These are phyloP conservation scores for Decapterus maruadsi DNA, from an alignment of 2,797 vertebrate genomes.

Conservation along the genomic window DNA sequence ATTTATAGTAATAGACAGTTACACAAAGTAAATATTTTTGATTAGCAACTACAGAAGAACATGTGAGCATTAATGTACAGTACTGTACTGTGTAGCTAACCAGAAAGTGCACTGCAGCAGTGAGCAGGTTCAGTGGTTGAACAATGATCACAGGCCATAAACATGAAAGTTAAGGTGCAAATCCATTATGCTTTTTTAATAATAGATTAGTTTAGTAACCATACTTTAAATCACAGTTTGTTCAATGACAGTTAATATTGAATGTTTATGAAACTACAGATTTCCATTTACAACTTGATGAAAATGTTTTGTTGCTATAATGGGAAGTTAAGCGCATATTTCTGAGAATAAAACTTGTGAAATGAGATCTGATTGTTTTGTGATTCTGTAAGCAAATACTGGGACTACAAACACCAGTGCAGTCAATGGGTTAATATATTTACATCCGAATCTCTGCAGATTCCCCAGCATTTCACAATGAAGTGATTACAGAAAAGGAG, in stretches of 20 bases:
- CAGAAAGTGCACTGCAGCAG: conserved; percentile 70
- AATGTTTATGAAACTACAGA: conserved; percentile 39
- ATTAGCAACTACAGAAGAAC: conserved; percentile 41
- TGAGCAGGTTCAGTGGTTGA: conserved; percentile 65
- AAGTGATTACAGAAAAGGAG: conserved; percentile 16
- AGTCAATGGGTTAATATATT: conserved; percentile 23
- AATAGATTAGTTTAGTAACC: conserved; percentile 32
- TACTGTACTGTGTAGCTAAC: conserved; percentile 60
- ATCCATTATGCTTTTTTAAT: conserved; percentile 41
- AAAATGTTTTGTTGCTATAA: conserved; percentile 36
- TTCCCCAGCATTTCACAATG: conserved; percentile 7
- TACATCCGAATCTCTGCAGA: conserved; percentile 28
- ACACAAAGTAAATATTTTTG: conserved; percentile 71
- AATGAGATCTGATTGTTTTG: conserved; percentile 41
- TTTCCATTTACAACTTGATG: conserved; percentile 37
- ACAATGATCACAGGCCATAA: conserved; percentile 79
- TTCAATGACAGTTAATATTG: conserved; percentile 39
- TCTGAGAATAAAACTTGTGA: conserved; percentile 64
- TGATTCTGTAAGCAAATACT: conserved; percentile 42
- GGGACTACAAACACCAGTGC: conserved; percentile 59
- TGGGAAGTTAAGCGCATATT: conserved; percentile 48
- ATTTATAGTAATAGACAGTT: conserved; percentile 58
- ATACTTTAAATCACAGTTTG: conserved; percentile 66
- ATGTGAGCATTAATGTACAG: conserved; percentile 49
- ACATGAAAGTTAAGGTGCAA: conserved; percentile 76